These are phyloP conservation scores for Dermatophagoides farinae DNA, from an alignment of 1,140 invertebrate species.

Conservation along the genomic window DNA sequence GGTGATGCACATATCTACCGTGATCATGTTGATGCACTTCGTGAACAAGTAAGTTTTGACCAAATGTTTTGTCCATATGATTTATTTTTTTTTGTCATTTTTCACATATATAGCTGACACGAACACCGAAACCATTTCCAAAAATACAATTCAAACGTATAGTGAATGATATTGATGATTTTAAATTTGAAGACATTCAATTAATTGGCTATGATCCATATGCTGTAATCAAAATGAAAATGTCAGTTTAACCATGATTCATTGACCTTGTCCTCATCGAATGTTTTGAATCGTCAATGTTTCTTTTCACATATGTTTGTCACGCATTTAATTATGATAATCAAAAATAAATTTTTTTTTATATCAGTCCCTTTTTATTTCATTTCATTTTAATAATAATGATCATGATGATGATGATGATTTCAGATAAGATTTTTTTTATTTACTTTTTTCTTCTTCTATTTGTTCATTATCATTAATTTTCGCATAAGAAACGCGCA, in stretches of 20 bases:
- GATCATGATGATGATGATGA: no score
- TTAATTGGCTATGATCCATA: constrained; percentile 71
- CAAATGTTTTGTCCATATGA: no score
- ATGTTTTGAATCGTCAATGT: background rate
- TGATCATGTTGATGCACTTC: constrained; percentile 69
- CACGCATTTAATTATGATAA: background rate
- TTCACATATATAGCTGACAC: constrained; percentile 34
- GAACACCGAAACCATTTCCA: constrained; percentile 63
- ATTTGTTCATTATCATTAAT: no score
- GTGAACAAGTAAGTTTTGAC: constrained; percentile 42
- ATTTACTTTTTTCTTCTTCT: no score
- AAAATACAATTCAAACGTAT: constrained; percentile 47
- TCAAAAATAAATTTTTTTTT: no score
- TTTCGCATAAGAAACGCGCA: no score
- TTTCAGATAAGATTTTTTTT: no score
- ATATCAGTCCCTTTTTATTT: no score
- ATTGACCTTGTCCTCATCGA: background rate
- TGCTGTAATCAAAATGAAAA: constrained; percentile 76
- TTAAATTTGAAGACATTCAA: constrained; percentile 68
- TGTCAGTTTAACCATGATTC: constrained; percentile 56
- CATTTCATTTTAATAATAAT: no score
- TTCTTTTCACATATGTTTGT: background rate
- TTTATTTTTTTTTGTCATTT: background rate
- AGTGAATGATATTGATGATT: constrained; percentile 66
- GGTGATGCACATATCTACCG: constrained; percentile 92